Conservation (phyloP, 2,797 vertebrate species). For the Coracias cyanogaster region DNA sequence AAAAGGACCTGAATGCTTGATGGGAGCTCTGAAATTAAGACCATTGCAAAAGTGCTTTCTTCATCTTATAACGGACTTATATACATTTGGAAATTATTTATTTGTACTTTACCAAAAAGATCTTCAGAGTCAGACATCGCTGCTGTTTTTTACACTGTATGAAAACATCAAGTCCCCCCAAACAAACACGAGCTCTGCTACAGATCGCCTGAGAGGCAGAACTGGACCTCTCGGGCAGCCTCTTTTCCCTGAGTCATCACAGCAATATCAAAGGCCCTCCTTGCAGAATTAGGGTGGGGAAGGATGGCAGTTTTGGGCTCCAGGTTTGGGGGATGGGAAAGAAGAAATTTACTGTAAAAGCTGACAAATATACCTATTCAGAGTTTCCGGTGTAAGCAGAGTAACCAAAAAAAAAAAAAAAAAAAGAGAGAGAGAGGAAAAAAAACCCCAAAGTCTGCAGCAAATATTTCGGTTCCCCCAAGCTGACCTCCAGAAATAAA, state of each 20-base stretch:
- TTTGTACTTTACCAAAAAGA: background rate
- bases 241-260: background rate
- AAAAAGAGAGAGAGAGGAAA: background rate
- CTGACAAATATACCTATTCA: conserved; percentile 64
- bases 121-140: background rate
- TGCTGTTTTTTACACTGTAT: background rate
- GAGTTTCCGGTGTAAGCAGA: conserved; percentile 74
- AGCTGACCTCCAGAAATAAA: conserved; percentile 72
- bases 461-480: conserved; percentile 77
- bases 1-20: background rate
- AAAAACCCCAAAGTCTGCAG: conserved; percentile 63
- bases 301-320: conserved; percentile 53
- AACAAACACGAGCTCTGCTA: background rate
- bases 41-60: background rate
- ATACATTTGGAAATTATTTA: background rate
- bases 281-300: conserved; percentile 50
- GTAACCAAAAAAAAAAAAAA: conserved; percentile 38
- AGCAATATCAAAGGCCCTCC: background rate
- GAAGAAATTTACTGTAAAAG: conserved; percentile 74
- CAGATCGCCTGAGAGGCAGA: background rate
- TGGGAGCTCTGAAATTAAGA: background rate
- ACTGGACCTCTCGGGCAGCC: background rate
- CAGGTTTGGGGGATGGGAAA: conserved; percentile 57
- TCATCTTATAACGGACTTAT: background rate
- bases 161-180: background rate